A percentile compares a stretch with the other conserved stretches of the same genome.
Conservation (phyloP, 1,140 invertebrate genomes). For the Megathymus violae region DNA sequence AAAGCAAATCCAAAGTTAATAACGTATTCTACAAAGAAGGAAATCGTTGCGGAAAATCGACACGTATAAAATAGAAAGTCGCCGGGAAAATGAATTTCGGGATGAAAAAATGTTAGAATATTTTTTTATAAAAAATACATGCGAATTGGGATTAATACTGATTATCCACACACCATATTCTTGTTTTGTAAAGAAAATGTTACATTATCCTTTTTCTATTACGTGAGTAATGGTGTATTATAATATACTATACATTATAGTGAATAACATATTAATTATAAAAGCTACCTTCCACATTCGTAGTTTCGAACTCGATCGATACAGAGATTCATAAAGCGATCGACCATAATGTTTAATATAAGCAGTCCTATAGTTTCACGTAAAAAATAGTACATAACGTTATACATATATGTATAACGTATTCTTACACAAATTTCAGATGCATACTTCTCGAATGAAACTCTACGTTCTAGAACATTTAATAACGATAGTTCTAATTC, state of each 20-base stretch:
- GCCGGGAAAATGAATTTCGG: slow-evolving; percentile 11
- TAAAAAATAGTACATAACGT: too few species aligned
- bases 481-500: slow-evolving; percentile 40
- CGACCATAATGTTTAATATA: too few species aligned
- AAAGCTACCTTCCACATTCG: too few species aligned
- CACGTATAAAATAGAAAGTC: background rate
- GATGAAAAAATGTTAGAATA: slow-evolving; percentile 1
- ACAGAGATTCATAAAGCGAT: too few species aligned
- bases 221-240: too few species aligned
- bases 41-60: slow-evolving; percentile 5
- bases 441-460: slow-evolving; percentile 53
- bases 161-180: background rate
- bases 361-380: too few species aligned
- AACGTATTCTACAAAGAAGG: background rate
- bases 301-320: too few species aligned
- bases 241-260: too few species aligned
- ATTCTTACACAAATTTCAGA: too few species aligned
- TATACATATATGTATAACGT: too few species aligned
- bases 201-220: slow-evolving; percentile 6
- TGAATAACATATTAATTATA: too few species aligned
- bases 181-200: background rate
- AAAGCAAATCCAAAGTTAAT: slow-evolving; percentile 2
- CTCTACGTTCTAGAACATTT: slow-evolving; percentile 58
- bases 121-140: background rate
- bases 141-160: background rate